Percentiles rank a stretch among this genome's conserved stretches.
Evolutionary conservation across 2,888 invertebrate genomes (phyloP).

Genomic region (Maniola hyperantus): DNA sequence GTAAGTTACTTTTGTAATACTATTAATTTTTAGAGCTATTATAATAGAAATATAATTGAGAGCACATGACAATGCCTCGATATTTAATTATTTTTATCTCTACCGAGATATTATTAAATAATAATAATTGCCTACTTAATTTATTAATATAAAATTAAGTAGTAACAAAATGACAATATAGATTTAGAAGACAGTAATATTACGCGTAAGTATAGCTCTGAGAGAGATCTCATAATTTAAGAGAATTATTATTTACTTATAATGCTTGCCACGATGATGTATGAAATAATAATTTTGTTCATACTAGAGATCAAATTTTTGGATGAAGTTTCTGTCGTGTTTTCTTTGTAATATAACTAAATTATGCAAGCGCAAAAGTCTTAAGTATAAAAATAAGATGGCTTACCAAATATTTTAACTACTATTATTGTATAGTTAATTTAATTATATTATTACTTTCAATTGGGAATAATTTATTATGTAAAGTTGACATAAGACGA

Average conservation of each 20-base stretch:
- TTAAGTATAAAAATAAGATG: not conserved
- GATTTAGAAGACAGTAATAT: not conserved
- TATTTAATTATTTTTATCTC: not conserved
- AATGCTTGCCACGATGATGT: not conserved
- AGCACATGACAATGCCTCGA: slow-evolving; percentile 1
- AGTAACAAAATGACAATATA: slow-evolving; percentile 11
- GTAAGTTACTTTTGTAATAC: no score
- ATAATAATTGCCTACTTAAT: not conserved
- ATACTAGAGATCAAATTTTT: not conserved
- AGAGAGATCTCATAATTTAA: slow-evolving; percentile 39
- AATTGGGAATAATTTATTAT: not conserved
- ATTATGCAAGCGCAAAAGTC: not conserved
- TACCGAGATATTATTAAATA: not conserved
- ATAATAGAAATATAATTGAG: not conserved
- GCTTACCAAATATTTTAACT: slow-evolving; percentile 4
- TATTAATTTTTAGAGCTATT: slow-evolving; percentile 3
- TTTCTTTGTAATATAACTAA: not conserved
- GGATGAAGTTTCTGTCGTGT: not conserved
- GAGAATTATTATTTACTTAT: slow-evolving; percentile 4
- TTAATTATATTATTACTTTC: not conserved
- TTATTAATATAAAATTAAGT: not conserved
- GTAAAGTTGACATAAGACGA: not conserved
- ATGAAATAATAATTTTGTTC: not conserved
- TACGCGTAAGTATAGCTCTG: slow-evolving; percentile 14
- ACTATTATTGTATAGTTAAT: not conserved